Percentiles rank a stretch among this genome's conserved stretches.
These are phyloP conservation scores for Musca domestica DNA, from an alignment of 1,140 invertebrate genomes.

Conservation along the genomic window DNA sequence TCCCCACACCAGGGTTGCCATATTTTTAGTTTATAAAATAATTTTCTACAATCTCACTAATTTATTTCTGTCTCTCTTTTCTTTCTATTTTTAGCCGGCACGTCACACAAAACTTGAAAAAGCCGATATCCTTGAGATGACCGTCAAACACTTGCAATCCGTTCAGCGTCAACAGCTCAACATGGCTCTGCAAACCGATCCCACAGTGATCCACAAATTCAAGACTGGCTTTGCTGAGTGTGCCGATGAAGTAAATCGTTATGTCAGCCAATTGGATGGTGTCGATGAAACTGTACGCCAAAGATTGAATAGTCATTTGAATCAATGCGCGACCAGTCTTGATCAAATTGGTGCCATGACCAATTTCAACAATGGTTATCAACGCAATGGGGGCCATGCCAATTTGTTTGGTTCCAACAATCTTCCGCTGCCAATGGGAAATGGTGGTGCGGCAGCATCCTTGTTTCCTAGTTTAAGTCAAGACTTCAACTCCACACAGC, in stretches of 20 bases:
- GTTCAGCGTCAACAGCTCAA: slow-evolving; percentile 76
- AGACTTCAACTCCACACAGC: slow-evolving; percentile 48
- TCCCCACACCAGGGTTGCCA: not conserved
- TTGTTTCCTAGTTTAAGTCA: slow-evolving; percentile 44
- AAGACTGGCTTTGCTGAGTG: slow-evolving; percentile 86
- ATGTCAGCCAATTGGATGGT: slow-evolving; percentile 71
- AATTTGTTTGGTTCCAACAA: not conserved
- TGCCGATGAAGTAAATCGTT: slow-evolving; percentile 80
- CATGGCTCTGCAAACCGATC: slow-evolving; percentile 76
- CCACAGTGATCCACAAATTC: slow-evolving; percentile 79
- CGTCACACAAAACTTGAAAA: slow-evolving; percentile 92
- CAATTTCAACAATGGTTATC: slow-evolving; percentile 47
- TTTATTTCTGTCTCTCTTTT: not conserved
- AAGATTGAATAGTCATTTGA: slow-evolving; percentile 73
- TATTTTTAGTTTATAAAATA: not conserved
- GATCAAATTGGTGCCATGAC: slow-evolving; percentile 65
- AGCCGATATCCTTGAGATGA: slow-evolving; percentile 93
- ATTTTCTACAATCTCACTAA: not conserved
- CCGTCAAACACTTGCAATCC: slow-evolving; percentile 86
- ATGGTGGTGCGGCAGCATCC: slow-evolving; percentile 22
- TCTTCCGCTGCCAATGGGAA: slow-evolving; percentile 16
- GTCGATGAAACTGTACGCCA: slow-evolving; percentile 72
- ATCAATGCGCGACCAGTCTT: slow-evolving; percentile 70
- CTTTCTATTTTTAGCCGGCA: slow-evolving; percentile 63
- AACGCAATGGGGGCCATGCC: slow-evolving; percentile 25